A percentile compares a stretch with the other conserved stretches of the same genome.
These are phyloP conservation scores for Drosophila mulleri DNA, from an alignment of 2,888 invertebrate species.

Conservation along the genomic window DNA sequence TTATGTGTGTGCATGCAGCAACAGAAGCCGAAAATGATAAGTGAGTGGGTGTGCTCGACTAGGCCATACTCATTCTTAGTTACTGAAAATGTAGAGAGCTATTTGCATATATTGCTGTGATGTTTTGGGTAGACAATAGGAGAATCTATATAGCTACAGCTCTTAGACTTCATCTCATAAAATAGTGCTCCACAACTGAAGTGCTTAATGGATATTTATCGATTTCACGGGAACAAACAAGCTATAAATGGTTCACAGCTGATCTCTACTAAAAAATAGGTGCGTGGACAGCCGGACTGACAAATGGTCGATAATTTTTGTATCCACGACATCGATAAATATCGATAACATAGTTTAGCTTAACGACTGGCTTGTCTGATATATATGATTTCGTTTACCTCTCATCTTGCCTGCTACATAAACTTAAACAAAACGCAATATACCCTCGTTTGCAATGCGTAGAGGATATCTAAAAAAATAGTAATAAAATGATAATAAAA, in stretches of 20 bases:
- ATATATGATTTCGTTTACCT: background rate
- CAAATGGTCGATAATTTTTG: background rate
- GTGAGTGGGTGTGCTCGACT: background rate
- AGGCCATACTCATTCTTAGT: background rate
- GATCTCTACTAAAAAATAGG: background rate
- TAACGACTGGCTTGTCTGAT: too few species aligned
- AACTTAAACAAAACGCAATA: too few species aligned
- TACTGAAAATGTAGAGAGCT: too few species aligned
- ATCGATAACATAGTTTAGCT: background rate
- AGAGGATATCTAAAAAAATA: background rate
- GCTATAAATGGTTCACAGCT: too few species aligned
- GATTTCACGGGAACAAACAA: too few species aligned
- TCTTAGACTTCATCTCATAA: too few species aligned
- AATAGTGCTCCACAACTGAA: background rate
- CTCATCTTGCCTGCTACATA: background rate
- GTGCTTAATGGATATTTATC: background rate
- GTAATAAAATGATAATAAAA: conserved; percentile 1
- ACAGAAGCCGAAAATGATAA: background rate
- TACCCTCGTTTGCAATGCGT: background rate
- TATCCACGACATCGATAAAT: background rate
- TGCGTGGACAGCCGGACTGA: background rate
- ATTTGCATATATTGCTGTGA: too few species aligned
- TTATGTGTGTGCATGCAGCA: conserved; percentile 23
- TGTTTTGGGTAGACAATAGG: too few species aligned
- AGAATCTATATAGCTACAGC: too few species aligned